A percentile compares a stretch with the other conserved stretches of the same genome.
phyloP scores from a whole-genome alignment of 53 echinoderm and acorn worm species.

The Luidia sarsii region DNA sequence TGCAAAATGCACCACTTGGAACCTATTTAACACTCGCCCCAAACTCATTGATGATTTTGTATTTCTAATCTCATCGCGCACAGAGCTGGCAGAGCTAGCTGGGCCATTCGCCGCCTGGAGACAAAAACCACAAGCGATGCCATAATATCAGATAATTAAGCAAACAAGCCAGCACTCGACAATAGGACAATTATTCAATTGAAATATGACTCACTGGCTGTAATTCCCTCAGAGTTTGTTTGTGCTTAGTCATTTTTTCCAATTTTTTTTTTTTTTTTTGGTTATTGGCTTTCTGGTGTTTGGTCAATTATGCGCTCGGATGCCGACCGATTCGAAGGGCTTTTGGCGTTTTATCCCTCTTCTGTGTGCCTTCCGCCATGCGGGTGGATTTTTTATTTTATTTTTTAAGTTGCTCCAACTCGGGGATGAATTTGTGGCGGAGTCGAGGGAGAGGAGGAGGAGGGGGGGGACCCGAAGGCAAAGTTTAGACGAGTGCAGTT shows the following conservation, averaged over 20 bases:
- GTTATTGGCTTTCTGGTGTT: conserved; percentile 52
- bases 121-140: conserved; percentile 30
- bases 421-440: conserved; percentile 20
- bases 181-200: conserved; percentile 52
- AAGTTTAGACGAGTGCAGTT: conserved; percentile 5
- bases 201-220: conserved; percentile 52
- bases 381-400: neutral
- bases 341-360: conserved; percentile 13
- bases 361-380: conserved; percentile 22
- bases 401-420: neutral
- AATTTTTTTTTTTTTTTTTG: no score
- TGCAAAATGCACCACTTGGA: no score
- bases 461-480: conserved; percentile 13
- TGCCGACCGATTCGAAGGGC: conserved; percentile 18
- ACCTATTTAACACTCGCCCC: no score
- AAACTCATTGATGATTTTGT: no score
- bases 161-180: conserved; percentile 52
- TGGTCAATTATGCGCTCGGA: conserved; percentile 36
- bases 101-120: no score
- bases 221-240: conserved; percentile 42
- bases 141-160: conserved; percentile 46
- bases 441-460: neutral
- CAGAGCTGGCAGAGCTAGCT: no score
- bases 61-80: no score
- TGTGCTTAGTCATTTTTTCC: conserved; percentile 43